Evolutionary conservation across 1,140 invertebrate genomes (phyloP).

Genomic region (Halictus rubicundus): DNA sequence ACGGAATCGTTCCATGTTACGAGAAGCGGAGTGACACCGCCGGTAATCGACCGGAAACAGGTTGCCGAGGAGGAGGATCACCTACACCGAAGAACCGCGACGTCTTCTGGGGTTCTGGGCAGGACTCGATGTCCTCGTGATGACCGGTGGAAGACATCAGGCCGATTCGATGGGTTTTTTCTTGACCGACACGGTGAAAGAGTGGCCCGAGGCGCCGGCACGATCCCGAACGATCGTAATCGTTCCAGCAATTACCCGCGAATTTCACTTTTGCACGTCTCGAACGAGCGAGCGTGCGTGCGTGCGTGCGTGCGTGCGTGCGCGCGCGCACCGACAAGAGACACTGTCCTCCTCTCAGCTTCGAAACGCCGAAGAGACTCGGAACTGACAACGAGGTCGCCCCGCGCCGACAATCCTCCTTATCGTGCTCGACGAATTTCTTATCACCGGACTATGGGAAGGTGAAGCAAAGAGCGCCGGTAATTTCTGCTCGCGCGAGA

Average conservation of each 20-base stretch:
- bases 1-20: background rate
- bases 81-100: conserved; percentile 35
- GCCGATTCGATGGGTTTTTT: background rate
- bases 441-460: conserved; percentile 40
- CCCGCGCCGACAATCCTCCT: conserved; percentile 11
- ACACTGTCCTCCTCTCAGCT: conserved; percentile 11
- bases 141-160: conserved; percentile 26
- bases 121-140: conserved; percentile 43
- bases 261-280: conserved; percentile 67
- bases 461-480: conserved; percentile 16
- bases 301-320: background rate
- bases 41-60: background rate
- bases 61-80: background rate
- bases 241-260: conserved; percentile 35
- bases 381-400: conserved; percentile 33
- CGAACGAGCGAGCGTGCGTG: background rate
- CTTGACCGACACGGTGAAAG: conserved; percentile 20
- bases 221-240: conserved; percentile 54
- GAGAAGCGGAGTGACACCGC: background rate
- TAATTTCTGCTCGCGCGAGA: conserved; percentile 44
- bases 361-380: conserved; percentile 22
- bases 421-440: conserved; percentile 54
- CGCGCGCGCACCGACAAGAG: conserved; percentile 19
- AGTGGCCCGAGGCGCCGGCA: conserved; percentile 30
- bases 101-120: conserved; percentile 1